A percentile compares a stretch with the other conserved stretches of the same genome.
phyloP scores from a whole-genome alignment of 2,797 vertebrate genomes.

The Gallinago solitaria region DNA sequence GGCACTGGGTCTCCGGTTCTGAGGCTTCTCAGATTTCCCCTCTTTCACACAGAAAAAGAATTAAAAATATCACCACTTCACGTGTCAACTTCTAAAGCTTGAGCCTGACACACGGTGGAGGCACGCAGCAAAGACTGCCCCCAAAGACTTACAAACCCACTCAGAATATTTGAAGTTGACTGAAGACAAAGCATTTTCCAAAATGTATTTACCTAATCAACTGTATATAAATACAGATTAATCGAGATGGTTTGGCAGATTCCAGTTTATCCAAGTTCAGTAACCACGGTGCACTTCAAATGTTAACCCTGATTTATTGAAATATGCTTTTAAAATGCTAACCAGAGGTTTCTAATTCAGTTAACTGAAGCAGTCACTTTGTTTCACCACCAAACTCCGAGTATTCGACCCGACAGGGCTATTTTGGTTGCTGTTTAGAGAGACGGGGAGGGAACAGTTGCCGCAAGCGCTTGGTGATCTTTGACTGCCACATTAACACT shows the following conservation, averaged over 20 bases:
- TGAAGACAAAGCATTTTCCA: neutral
- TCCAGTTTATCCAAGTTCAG: neutral
- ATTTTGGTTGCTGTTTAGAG: constrained; percentile 1
- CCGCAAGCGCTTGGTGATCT: constrained; percentile 43
- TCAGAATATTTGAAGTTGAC: neutral
- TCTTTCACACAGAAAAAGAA: neutral
- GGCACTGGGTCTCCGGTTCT: neutral
- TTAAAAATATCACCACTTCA: neutral
- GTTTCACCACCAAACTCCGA: neutral
- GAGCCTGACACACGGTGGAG: neutral
- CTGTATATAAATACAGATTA: neutral
- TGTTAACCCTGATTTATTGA: neutral
- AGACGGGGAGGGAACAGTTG: neutral
- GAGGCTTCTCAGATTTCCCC: neutral
- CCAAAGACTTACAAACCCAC: neutral
- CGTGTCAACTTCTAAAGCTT: neutral
- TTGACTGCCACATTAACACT: constrained; percentile 35
- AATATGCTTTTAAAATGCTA: neutral
- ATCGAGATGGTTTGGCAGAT: neutral
- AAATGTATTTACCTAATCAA: neutral
- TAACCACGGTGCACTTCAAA: neutral
- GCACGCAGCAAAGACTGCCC: neutral
- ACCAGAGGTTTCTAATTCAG: neutral
- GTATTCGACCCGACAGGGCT: constrained; percentile 49
- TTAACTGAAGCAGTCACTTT: neutral